These are phyloP conservation scores for Latrodectus hesperus DNA, from an alignment of 2,888 invertebrate species.

Conservation along the genomic window DNA sequence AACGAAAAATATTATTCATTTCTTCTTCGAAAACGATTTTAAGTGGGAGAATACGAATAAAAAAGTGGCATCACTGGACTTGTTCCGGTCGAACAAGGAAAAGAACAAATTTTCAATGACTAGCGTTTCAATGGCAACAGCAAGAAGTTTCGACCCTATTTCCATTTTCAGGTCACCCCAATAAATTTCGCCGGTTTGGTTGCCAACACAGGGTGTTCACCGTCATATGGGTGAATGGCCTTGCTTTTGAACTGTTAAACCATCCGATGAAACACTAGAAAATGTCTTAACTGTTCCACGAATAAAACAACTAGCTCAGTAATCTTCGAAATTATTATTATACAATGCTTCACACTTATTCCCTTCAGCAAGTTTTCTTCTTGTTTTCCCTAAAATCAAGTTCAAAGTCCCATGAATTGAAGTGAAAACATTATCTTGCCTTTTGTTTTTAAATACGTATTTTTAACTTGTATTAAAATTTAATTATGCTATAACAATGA, in stretches of 20 bases:
- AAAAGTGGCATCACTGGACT: background rate
- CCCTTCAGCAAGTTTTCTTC: no score
- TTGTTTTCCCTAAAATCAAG: no score
- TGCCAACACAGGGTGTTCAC: slow-evolving; percentile 34
- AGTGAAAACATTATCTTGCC: no score
- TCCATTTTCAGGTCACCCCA: slow-evolving; percentile 46
- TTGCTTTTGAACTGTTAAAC: background rate
- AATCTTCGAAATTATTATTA: no score
- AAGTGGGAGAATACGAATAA: slow-evolving; percentile 12
- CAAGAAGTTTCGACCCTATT: slow-evolving; percentile 39
- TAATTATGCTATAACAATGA: no score
- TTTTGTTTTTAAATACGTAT: no score
- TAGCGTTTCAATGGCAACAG: slow-evolving; percentile 45
- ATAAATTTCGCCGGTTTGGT: slow-evolving; percentile 28
- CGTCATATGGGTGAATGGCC: slow-evolving; percentile 22
- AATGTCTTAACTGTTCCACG: no score
- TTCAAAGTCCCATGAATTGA: no score
- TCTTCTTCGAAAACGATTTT: background rate
- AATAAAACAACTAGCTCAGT: no score
- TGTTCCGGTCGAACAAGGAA: slow-evolving; percentile 17
- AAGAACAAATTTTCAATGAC: slow-evolving; percentile 7
- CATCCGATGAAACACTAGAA: no score
- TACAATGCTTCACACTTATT: no score
- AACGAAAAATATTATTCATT: slow-evolving; percentile 3
- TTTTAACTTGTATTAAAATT: no score